Evolutionary conservation across 2,113 vertebrate species (phyloP), one percentile per base, ranked within the genome.

Genomic region (Nothobranchius kuhntae): DNA sequence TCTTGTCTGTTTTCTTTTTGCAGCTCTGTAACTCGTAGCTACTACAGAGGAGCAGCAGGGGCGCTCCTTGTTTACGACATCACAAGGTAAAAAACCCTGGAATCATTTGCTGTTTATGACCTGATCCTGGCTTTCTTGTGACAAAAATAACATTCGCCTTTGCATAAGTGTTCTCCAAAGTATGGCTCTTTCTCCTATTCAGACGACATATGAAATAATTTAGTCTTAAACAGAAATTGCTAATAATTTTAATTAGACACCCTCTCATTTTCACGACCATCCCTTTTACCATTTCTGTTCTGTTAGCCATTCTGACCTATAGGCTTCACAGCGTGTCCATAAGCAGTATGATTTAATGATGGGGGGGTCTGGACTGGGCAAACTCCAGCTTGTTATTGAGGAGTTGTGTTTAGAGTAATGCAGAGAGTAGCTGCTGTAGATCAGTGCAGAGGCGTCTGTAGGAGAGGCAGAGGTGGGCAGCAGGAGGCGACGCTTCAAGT

Each of bases 11-110:
- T 21, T 21, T 21, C 21, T 71, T 38, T 73, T 40, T 10, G 3
- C 77, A 97, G 96, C 63, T 98, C 96, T 2, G 96, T 98, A 61
- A 98, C 96, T 0, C 94, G 96, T 57, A 98, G 96, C 89, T 98
- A 98, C 78, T 98, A 98, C 77, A 90, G 96, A 75, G 96, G 96
- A 53, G 96, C 96, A 0, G 96, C 96, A 0, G 96, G 96, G 63
- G 95, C 95, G 0, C 92, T 98, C 61, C 89, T 97, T 7, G 96
- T 96, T 35, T 98, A 98, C 10, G 95, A 98, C 84, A 97, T 98
- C 63, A 97, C 96, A 73, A 97, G 96, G 95, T 96, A 87, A 71
- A 80, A 21, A 0, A 21, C 21, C 9, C 40, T 15, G 36, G 13
- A 26, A 10, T 38, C 36, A 38, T 38, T 38, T 38, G 36, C 7